A percentile compares a stretch with the other conserved stretches of the same genome.
Evolutionary conservation across 2,113 vertebrate genomes (phyloP).

Genomic region (Ammospiza caudacuta): DNA sequence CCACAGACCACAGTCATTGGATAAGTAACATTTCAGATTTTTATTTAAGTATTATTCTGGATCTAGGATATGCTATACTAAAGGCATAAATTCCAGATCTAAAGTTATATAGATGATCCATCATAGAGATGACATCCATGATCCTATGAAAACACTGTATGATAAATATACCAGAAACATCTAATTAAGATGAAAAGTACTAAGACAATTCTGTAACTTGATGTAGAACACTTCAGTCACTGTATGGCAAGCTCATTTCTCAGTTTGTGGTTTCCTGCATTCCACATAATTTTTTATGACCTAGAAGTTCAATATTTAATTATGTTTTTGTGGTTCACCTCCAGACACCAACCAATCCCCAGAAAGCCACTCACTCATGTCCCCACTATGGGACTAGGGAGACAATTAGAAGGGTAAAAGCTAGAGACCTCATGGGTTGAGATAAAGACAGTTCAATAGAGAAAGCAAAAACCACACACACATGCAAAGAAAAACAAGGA

Average conservation of each 20-base stretch:
- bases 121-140: not conserved
- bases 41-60: not conserved
- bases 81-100: not conserved
- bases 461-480: not conserved
- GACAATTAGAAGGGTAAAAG: not conserved
- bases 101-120: not conserved
- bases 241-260: not conserved
- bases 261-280: not conserved
- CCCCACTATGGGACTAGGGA: not conserved
- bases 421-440: not conserved
- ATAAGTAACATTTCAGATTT: not conserved
- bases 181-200: not conserved
- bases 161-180: not conserved
- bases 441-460: not conserved
- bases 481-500: not conserved
- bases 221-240: not conserved
- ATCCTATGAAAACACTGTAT: not conserved
- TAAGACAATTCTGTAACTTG: not conserved
- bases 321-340: not conserved
- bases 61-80: not conserved
- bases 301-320: not conserved
- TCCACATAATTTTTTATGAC: not conserved
- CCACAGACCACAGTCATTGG: not conserved
- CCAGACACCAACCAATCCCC: not conserved
- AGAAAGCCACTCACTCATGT: not conserved